Evolutionary conservation across 1,140 invertebrate genomes (phyloP).

Genomic region (Aphelinus atriplicis): DNA sequence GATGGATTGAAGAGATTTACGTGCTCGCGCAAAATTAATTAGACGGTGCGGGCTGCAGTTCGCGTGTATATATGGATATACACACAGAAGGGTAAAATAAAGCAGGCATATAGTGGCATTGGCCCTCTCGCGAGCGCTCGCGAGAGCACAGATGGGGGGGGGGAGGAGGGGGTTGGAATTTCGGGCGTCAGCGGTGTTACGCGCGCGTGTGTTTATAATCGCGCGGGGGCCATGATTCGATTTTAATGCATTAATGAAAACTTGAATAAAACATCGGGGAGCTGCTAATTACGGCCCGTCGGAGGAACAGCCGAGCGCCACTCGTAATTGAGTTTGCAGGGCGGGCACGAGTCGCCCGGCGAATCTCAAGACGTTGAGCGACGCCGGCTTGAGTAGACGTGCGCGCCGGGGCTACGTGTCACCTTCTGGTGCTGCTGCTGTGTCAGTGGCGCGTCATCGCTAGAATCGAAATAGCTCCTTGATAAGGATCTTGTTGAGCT

Average conservation of each 20-base stretch:
- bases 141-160: too few species aligned
- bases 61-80: too few species aligned
- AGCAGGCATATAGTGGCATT: not conserved
- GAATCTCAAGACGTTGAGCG: not conserved
- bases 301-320: not conserved
- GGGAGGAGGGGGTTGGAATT: too few species aligned
- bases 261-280: constrained; percentile 35
- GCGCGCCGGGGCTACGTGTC: too few species aligned
- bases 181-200: too few species aligned
- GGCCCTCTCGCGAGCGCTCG: too few species aligned
- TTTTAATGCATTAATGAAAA: constrained; percentile 41
- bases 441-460: too few species aligned
- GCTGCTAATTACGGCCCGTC: constrained; percentile 25
- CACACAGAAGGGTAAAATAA: not conserved
- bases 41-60: not conserved
- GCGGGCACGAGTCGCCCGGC: not conserved
- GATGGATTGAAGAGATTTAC: not conserved
- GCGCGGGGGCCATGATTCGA: not conserved
- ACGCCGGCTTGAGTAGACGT: too few species aligned
- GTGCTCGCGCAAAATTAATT: constrained; percentile 28
- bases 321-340: constrained; percentile 29
- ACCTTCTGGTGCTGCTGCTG: too few species aligned
- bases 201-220: too few species aligned
- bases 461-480: too few species aligned
- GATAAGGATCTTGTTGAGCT: too few species aligned